Percentiles rank a stretch among this genome's conserved stretches.
Evolutionary conservation across 2,888 invertebrate genomes (phyloP).

Genomic region (Sinelater perroti): DNA sequence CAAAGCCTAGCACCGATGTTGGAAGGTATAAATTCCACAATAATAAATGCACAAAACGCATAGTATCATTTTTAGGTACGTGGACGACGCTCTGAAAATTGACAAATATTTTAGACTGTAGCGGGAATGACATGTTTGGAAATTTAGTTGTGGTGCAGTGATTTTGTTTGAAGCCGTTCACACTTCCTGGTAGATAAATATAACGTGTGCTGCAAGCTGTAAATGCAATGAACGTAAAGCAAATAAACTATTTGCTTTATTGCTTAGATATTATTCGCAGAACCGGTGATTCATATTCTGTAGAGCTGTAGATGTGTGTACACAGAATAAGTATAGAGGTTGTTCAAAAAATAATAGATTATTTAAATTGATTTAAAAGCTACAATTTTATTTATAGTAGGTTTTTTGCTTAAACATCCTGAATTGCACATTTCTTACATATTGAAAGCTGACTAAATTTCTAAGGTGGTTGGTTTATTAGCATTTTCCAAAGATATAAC

Average conservation of each 20-base stretch:
- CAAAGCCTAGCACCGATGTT: constrained; percentile 61
- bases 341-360: too few relatives aligned
- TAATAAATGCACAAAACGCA: too few relatives aligned
- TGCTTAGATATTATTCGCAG: neutral
- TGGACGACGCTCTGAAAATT: constrained; percentile 41
- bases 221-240: too few relatives aligned
- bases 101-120: constrained; percentile 45
- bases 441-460: too few relatives aligned
- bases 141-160: neutral
- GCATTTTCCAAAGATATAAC: too few relatives aligned
- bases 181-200: neutral
- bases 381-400: too few relatives aligned
- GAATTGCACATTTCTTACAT: too few relatives aligned
- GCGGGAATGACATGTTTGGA: too few relatives aligned
- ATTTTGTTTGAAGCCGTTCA: neutral
- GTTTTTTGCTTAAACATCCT: too few relatives aligned
- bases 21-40: constrained; percentile 48
- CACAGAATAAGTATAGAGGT: too few relatives aligned
- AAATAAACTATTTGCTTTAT: neutral
- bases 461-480: too few relatives aligned
- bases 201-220: neutral
- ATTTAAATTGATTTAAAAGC: too few relatives aligned
- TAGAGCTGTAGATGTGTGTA: neutral
- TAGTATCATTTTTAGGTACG: constrained; percentile 39
- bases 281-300: neutral